Evolutionary conservation across 2,888 invertebrate species (phyloP), one percentile per base, ranked within the genome.

Genomic region (Hydroisotoma schaefferi): DNA sequence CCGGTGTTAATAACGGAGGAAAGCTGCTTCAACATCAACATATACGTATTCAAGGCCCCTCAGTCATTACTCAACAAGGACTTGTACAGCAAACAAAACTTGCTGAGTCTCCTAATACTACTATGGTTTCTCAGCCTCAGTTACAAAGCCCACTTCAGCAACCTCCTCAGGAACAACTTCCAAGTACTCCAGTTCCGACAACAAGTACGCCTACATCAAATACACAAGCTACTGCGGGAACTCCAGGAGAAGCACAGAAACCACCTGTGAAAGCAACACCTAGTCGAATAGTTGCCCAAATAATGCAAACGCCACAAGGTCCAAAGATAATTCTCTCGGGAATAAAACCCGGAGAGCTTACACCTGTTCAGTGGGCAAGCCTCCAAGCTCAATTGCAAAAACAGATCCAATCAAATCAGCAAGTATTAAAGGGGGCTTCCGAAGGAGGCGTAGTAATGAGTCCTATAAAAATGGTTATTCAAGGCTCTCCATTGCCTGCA

Each of bases 301-400:
- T 90, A 8, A 87, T 90, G 76, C 89, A 89, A 77, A 90, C 90
- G 0, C 85, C 84, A 59, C 87, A 87, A 73, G 90, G 91, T 0
- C 90, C 91, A 2, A 84, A 90, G 72, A 91, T 92, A 71, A 88
- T 92, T 12, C 77, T 92, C 55, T 90, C 91, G 76, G 91, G 91
- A 10, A 78, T 91, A 26, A 87, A 89, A 68, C 89, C 90, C 0
- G 86, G 88, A 62, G 87, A 89, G 69, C 85, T 92, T 69, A 87
- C 90, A 0, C 86, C 85, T 1, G 87, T 88, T 68, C 91, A 92
- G 76, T 76, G 91, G 71, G 84, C 86, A 2, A 82, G 89, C 60
- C 88, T 92, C 0, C 90, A 92, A 74, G 88, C 90, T 71, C 91
- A 92, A 81, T 90, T 92, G 20, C 91, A 91, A 76, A 90, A 90